Evolutionary conservation across 23 tunicate species (phyloP), one percentile per base, ranked within the genome.

Genomic region (Styela clava): DNA sequence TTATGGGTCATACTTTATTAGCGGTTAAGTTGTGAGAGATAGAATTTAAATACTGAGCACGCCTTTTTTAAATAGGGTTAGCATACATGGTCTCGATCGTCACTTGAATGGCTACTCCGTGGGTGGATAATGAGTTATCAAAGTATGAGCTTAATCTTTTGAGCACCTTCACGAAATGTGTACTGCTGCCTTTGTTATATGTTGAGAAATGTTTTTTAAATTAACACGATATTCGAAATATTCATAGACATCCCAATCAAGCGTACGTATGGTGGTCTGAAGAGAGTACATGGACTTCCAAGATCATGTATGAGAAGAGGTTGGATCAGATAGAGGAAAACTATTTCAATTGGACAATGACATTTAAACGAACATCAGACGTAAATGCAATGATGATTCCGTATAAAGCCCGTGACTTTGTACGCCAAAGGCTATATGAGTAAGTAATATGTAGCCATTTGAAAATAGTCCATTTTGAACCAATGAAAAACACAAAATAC

Each of bases 301-400:
- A 68, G 29, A 27, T 81, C 62, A 61, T 80, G 24, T 86, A 86
- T 74, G 31, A 69, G 7, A 79, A 72, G 67, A 29, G 26, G 24
- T 73, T 79, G 28, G 37, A 44, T 44, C 62, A 69, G 2, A 81
- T 79, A 24, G 85, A 81, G 16, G 31, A 44, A 52, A 31, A 73
- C 24, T 86, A 68, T 32, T 86, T 80, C 81, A 86, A 86, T 70
- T 86, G 90, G 90, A 86, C 90, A 9, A 86, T 86, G 90, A 80
- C 90, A 12, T 82, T 69, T 63, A 78, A 85, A 33, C n/a, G 44
- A 33, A 74, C 69, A 26, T 80, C 90, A 18, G 90, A 86, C 85
- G 85, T 86, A 33, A 79, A 86, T 33, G 90, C 79, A 16, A 68
- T 79, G 90, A 65, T 86, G 81, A 35, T 79, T 2, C 85, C 85